Base-by-base conservation (phyloP, 2,113 vertebrate species). In the Apodemus sylvaticus region DNA sequence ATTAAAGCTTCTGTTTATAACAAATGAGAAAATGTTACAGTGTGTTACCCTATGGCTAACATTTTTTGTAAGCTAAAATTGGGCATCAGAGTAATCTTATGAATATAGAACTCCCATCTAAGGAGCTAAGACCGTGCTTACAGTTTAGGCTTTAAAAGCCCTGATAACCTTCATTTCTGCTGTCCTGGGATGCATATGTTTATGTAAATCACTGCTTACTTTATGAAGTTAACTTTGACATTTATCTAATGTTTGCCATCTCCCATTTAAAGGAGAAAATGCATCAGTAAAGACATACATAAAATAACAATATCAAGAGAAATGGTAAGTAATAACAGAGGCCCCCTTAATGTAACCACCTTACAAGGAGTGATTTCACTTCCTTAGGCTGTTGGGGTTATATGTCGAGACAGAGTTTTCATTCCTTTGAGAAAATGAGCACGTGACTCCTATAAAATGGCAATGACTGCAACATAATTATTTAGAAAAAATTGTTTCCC, bases 141-240 rank as follows among this genome's bases (percentile, higher is more conserved):
- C 64, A 31, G 78, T 62, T 62, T 76, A 91, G 36, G 22, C 66
- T 71, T 68, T 58, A 74, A 73, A 60, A 89, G 70, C 45, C 90
- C 51, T 45, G 34, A 92, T 94, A 81, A 78, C 34, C 34, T 94
- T 86, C 76, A 90, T 13, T 11, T 90, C 85, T 77, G 39, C 62
- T 92, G 20, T 82, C 51, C 79, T 64, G 71, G 74, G n/a, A 78
- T 85, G 22, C 3, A 17, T 76, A 64, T 74, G 22, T 48, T 94
- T 95, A 93, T 90, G 94, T 91, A 73, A 93, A 89, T 77, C 82
- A 11, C 24, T 94, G 76, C 42, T 9, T 87, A 89, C 74, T 92
- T 94, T 82, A 91, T 91, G 19, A 95, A 93, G 82, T 89, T 93
- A 96, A 77, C 20, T 91, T 96, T 93, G 76, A 83, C n/a, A 91